Base-by-base conservation (phyloP, 2,888 invertebrate species). In the Mesorhabditis belari region DNA sequence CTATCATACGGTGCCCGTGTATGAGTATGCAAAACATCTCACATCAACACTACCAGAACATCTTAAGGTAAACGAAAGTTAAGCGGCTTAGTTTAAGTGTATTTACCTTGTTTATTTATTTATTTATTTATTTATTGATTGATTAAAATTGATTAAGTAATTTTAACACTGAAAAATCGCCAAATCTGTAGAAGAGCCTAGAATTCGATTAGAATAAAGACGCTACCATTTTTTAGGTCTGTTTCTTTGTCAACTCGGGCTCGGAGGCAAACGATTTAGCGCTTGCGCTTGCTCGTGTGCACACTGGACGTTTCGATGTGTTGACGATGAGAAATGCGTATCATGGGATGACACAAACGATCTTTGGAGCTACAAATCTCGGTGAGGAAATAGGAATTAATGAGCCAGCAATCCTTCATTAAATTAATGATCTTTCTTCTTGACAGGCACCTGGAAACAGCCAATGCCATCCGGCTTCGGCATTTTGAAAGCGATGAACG, bases 231-330 rank as follows among this genome's bases (percentile, higher is more conserved):
- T 28, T 58, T 2, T 80, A 90, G 90, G 89, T 90, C 26, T 90
- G 90, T 2, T 94, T 92, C 81, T 87, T 95, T 75, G 90, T 92
- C 1, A 96, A 96, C 83, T 95, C 94, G 77, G 96, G 96, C 0
- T 91, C 92, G 4, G 96, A 98, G 83, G 95, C 96, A 0, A 96
- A 95, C 80, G 96, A 98, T 81, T 84, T 98, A 62, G 96, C 96
- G 0, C 85, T 91, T 69, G 81, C 92, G 28, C 85, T 98, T 82
- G 90, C 94, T 0, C 87, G 93, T 74, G 82, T 90, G 0, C 87
- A 92, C 81, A 94, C 95, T 0, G 88, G 76, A 4, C 63, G 77
- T 4, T 88, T 87, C 75, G 92, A 94, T 73, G 86, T 94, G 21
- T 84, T 96, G 29, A 89, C 92, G 0, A 84, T 96, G 57, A 83